These are phyloP conservation scores for Microtus montanus DNA, from an alignment of 2,113 vertebrate genomes.

Conservation along the genomic window DNA sequence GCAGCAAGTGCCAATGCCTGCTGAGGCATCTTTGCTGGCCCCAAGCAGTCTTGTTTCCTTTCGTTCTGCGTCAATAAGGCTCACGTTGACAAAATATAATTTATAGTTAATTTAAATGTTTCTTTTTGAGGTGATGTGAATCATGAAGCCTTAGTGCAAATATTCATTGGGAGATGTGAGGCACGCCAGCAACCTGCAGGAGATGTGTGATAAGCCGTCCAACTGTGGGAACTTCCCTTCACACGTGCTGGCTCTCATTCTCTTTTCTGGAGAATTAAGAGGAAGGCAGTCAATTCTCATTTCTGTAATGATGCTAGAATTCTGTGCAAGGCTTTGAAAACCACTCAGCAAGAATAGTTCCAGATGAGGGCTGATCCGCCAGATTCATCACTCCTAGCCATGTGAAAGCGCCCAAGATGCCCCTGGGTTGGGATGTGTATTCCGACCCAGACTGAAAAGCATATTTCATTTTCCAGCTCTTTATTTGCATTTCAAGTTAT, in stretches of 20 bases:
- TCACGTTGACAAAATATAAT: neutral
- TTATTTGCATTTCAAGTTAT: slow-evolving; percentile 66
- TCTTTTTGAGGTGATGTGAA: slow-evolving; percentile 5
- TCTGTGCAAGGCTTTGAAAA: slow-evolving; percentile 53
- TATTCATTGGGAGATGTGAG: neutral
- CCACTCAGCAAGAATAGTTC: slow-evolving; percentile 54
- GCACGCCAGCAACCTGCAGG: neutral
- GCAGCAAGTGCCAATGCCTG: neutral
- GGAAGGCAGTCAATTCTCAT: neutral
- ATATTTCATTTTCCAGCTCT: slow-evolving; percentile 64
- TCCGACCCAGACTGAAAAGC: slow-evolving; percentile 47
- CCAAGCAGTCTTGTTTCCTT: neutral
- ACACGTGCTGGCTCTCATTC: neutral
- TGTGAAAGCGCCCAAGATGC: slow-evolving; percentile 43
- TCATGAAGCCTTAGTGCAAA: neutral
- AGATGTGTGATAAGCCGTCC: neutral
- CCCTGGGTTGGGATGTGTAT: neutral
- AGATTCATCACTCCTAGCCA: slow-evolving; percentile 35
- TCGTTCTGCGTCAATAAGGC: neutral
- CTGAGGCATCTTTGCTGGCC: neutral
- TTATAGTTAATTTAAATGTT: slow-evolving; percentile 42
- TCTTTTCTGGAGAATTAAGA: neutral
- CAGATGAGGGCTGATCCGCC: slow-evolving; percentile 2
- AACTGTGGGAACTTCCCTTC: neutral
- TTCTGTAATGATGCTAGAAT: slow-evolving; percentile 44